phyloP scores from a whole-genome alignment of 2,888 invertebrate genomes.

The Pristionchus entomophagus region DNA sequence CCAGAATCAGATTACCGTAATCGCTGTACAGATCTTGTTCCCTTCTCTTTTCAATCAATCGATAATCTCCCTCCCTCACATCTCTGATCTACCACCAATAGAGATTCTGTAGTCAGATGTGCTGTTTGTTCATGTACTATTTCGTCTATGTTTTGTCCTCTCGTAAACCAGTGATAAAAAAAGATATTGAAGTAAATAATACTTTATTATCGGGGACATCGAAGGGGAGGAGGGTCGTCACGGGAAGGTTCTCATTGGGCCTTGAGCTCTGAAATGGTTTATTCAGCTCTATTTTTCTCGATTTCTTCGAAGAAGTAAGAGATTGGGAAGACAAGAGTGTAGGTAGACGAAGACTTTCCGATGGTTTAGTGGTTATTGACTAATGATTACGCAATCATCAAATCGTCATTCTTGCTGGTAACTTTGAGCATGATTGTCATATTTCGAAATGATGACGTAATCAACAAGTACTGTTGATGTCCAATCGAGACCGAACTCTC shows the following conservation, averaged over 20 bases:
- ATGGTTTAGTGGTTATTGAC: background rate
- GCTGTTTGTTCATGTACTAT: background rate
- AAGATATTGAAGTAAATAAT: background rate
- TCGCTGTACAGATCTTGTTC: constrained; percentile 27
- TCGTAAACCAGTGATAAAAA: background rate
- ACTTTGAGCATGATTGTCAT: too few species aligned
- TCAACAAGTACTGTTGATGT: too few species aligned
- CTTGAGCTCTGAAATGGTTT: background rate
- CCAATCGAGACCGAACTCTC: too few species aligned
- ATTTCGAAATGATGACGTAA: too few species aligned
- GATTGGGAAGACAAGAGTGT: background rate
- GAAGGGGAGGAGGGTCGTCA: background rate
- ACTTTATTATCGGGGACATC: background rate
- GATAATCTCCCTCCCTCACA: constrained; percentile 20
- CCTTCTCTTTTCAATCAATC: background rate
- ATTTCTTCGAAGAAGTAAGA: too few species aligned
- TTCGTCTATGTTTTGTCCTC: background rate
- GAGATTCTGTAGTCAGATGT: constrained; percentile 1
- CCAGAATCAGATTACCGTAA: background rate
- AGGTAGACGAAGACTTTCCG: background rate
- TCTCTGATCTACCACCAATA: background rate
- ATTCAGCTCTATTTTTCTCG: too few species aligned
- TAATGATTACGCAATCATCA: background rate
- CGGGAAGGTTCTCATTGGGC: background rate
- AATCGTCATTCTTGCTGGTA: background rate